Percentiles rank a stretch among this genome's conserved stretches.
phyloP scores from a whole-genome alignment of 1,140 invertebrate species.

The Drosophila tropicalis region DNA sequence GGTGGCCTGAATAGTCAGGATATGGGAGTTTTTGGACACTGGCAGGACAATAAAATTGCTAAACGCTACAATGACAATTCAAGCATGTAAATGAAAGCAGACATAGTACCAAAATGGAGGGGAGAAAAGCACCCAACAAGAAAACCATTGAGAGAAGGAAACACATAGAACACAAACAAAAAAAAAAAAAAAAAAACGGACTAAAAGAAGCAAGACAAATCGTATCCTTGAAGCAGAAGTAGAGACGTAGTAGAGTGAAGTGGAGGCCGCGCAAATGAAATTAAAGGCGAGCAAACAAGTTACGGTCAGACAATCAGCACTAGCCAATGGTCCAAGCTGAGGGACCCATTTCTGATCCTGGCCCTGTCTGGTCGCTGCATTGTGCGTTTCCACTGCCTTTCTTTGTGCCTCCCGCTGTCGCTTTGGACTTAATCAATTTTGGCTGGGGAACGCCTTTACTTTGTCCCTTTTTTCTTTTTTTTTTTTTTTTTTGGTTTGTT shows the following conservation, averaged over 20 bases:
- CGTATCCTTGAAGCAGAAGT: conserved; percentile 31
- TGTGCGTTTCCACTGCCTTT: conserved; percentile 33
- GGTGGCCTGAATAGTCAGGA: conserved; percentile 14
- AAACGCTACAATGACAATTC: conserved; percentile 82
- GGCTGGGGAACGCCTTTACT: conserved; percentile 58
- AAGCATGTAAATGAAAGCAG: conserved; percentile 82
- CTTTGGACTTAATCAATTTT: conserved; percentile 66
- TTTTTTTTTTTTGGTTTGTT: conserved; percentile 24
- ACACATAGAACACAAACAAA: background rate
- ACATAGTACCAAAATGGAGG: conserved; percentile 28
- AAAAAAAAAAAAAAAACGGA: conserved; percentile 9
- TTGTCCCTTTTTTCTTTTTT: conserved; percentile 23
- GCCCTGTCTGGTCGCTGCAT: conserved; percentile 28
- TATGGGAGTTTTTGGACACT: background rate
- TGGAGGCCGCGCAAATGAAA: conserved; percentile 71
- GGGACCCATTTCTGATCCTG: conserved; percentile 43
- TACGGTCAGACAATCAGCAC: conserved; percentile 80
- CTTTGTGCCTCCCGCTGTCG: background rate
- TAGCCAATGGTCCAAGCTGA: conserved; percentile 59
- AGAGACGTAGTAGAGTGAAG: conserved; percentile 24
- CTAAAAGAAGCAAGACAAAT: conserved; percentile 11
- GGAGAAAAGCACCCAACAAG: conserved; percentile 25
- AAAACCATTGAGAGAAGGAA: background rate
- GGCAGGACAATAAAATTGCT: conserved; percentile 76
- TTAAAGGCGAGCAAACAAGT: conserved; percentile 82